Base-by-base conservation (phyloP, 2,888 invertebrate species). In the Slavum lentiscoides region DNA sequence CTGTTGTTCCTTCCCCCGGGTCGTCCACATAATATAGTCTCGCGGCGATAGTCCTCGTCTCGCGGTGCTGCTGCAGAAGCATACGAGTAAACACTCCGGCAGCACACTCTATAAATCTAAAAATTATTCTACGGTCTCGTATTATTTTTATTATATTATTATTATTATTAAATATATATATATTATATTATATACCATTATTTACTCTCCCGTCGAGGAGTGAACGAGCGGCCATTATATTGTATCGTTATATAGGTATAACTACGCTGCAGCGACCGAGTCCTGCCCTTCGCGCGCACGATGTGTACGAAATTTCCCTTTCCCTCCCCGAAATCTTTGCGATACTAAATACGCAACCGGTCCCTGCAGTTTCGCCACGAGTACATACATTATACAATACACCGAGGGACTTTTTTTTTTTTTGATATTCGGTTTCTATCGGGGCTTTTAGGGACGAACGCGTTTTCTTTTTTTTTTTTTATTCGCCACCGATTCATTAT, bases 51-150 rank as follows among this genome's bases (percentile, higher is more conserved):
- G n/a, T n/a, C n/a, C n/a, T n/a, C n/a, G n/a, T n/a, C n/a, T 30
- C 30, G 30, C 30, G 30, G 30, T 30, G 30, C 30, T 30, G 30
- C 4, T 30, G 30, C 30, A 30, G 30, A 30, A 30, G 30, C 4
- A 30, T 30, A 30, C 30, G 30, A 30, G 30, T 30, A 4, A 30
- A 30, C 30, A 30, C 30, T 30, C 30, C 30, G 9, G 61, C 43
- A 17, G 21, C 21, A 66, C 67, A 70, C 62, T 62, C 77, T 62
- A 70, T 80, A 77, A 80, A 80, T 80, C 77, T 80, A 72, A 80
- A 80, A 80, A 80, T 80, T 80, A 80, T 80, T 70, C 77, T 58
- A 80, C 77, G 77, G 77, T 70, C 70, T 80, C 64, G 77, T 70
- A 70, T 53, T 66, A 66, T 64, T 70, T 39, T 37, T 30, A 30